Conservation (phyloP, 2,797 vertebrate genomes). For the Rhinogobio ventralis region DNA sequence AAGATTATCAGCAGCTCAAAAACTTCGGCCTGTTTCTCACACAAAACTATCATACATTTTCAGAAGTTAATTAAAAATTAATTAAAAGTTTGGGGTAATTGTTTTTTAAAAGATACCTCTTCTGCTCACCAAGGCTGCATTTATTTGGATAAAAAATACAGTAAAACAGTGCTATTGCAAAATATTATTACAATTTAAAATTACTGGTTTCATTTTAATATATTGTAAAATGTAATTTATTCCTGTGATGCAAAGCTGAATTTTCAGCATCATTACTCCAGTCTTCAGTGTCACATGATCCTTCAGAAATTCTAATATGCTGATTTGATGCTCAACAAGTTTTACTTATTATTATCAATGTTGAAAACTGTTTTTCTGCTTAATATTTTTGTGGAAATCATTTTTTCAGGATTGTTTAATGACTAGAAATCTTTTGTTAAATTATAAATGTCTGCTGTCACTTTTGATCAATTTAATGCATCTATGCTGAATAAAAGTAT, state of each 20-base stretch:
- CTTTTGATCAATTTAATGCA: neutral
- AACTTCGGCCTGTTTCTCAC: neutral
- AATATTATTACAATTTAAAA: too few species aligned
- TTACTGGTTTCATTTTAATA: too few species aligned
- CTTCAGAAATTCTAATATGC: neutral
- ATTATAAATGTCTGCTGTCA: neutral
- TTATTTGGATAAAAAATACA: too few species aligned
- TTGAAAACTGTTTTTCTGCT: neutral
- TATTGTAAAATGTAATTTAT: too few species aligned
- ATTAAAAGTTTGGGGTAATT: too few species aligned
- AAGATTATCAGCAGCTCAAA: neutral
- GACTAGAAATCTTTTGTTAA: neutral
- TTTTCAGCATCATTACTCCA: neutral
- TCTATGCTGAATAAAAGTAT: neutral
- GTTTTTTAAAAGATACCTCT: too few species aligned
- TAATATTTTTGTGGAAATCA: neutral
- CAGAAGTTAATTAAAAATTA: too few species aligned
- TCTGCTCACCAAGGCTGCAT: too few species aligned
- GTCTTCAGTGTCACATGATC: neutral
- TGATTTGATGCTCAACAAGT: neutral
- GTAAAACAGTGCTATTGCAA: too few species aligned
- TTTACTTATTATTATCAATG: neutral
- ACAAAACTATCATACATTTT: neutral
- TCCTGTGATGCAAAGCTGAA: neutral
- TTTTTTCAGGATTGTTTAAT: neutral